Base-by-base conservation (phyloP, 2,797 vertebrate genomes). In the Etheostoma nigrum region DNA sequence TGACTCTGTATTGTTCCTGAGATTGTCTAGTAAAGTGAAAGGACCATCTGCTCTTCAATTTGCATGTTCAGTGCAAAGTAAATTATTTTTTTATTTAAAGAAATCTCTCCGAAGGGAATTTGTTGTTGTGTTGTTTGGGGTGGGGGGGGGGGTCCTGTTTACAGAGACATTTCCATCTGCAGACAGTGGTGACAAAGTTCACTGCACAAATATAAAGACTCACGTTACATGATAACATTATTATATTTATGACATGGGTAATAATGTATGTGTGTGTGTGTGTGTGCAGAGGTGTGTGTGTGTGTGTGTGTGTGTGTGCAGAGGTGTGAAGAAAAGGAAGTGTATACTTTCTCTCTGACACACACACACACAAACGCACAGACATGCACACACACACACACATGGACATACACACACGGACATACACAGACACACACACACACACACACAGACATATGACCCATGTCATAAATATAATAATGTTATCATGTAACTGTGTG, bases 1-100 rank as follows among this genome's bases (percentile, higher is more conserved):
- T 57, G 48, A 61, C 53, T 78, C 5, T 63, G 52, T 45, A 21
- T 79, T 55, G 59, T 69, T 67, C 54, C 48, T 71, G 72, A 68
- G 48, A 64, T 4, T 54, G 25, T 64, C 10, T 62, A 57, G 4
- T 44, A 55, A 61, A 40, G 47, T 70, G 47, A 70, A 78, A 74
- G 18, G 51, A 77, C 25, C 63, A 63, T 67, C 77, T 73, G 73
- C 53, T 81, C 54, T 44, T 64, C 57, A 47, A 19, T 74, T 60
- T 78, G 67, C 67, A 74, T 72, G 72, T 77, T 71, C 51, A 66
- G 13, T 64, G 54, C 59, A 79, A 65, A 48, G 69, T 65, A 10
- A 74, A 54, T 48, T 40, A 23, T 62, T 65, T 47, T 59, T 27
- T 7, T n/a, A 53, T 58, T 55, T 52, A 42, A 63, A 72, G 54